Percentiles rank a stretch among this genome's conserved stretches.
phyloP scores from a whole-genome alignment of 2,113 vertebrate genomes.

The Hippocampus guttulatus region DNA sequence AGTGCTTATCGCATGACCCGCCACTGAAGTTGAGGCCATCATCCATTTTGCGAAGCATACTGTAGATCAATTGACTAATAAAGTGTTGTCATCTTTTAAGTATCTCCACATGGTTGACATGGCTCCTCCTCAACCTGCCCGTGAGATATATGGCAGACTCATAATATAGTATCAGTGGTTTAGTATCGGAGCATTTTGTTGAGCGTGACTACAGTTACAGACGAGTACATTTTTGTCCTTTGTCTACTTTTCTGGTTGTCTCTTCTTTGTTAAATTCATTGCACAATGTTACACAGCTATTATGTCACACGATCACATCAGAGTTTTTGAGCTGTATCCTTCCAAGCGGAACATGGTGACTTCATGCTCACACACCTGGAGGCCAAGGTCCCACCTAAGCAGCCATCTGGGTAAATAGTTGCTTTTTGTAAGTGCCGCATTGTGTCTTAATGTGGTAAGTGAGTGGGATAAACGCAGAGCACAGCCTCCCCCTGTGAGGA shows the following conservation, averaged over 20 bases:
- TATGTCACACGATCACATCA: not conserved
- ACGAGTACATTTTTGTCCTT: not conserved
- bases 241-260: not conserved
- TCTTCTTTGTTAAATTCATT: not conserved
- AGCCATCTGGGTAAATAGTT: conserved; percentile 50
- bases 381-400: not conserved
- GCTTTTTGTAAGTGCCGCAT: conserved; percentile 44
- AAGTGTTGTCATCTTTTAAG: too few species aligned
- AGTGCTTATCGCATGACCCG: too few species aligned
- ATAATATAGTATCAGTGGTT: too few species aligned
- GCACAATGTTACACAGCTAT: not conserved
- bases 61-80: too few species aligned
- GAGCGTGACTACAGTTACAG: too few species aligned
- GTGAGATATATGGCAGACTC: too few species aligned
- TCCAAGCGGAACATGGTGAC: not conserved
- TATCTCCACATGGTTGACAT: too few species aligned
- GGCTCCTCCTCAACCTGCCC: too few species aligned
- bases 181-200: too few species aligned
- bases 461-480: conserved; percentile 54
- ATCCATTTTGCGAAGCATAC: too few species aligned
- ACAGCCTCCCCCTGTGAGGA: conserved; percentile 39
- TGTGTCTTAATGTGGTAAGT: conserved; percentile 51
- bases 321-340: not conserved
- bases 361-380: conserved; percentile 5
- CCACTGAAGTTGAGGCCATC: too few species aligned